Evolutionary conservation across 2,888 invertebrate species (phyloP), one percentile per base, ranked within the genome.

Genomic region (Pyralis farinalis): DNA sequence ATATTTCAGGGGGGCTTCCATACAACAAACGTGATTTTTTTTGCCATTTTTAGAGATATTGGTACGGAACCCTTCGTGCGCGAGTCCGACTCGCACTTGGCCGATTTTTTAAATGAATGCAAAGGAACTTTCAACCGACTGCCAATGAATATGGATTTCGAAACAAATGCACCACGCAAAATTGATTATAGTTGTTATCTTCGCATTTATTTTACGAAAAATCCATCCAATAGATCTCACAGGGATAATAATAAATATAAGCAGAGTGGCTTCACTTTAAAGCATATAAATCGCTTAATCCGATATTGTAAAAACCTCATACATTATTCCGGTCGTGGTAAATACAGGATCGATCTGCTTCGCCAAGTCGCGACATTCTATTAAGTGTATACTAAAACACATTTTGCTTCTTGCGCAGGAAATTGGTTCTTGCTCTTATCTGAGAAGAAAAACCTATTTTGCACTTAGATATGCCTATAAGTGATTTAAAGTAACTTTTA

Each of bases 391-490:
- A 9, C 60, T 68, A 69, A 63, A 67, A 71, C 68, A 69, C 68
- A 74, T 72, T 72, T 70, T 65, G 68, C 63, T 64, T 66, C 59
- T 63, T 63, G 56, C 47, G 37, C 51, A 63, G 67, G 66, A 73
- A 74, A 73, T 73, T 73, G 73, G 63, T 64, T 72, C 63, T 46
- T 45, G 52, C 53, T 64, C 65, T 73, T 73, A 71, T 71, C 69
- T 68, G 47, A 31, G 42, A 28, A 42, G 46, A 53, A 63, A 64
- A 71, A 65, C 53, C 57, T 60, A 58, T 63, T 63, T 60, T 52
- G 55, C 55, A 52, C 25, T 4, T 7, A 49, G 46, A 58, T 48
- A 50, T 37, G 42, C 42, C 30, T 40, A 21, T 44, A 51, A 54
- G 53, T 58, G 58, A 63, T 65, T 64, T 58, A 60, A 66, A 54